Evolutionary conservation across 1,140 invertebrate genomes (phyloP).

Genomic region (Chlorops oryzae): DNA sequence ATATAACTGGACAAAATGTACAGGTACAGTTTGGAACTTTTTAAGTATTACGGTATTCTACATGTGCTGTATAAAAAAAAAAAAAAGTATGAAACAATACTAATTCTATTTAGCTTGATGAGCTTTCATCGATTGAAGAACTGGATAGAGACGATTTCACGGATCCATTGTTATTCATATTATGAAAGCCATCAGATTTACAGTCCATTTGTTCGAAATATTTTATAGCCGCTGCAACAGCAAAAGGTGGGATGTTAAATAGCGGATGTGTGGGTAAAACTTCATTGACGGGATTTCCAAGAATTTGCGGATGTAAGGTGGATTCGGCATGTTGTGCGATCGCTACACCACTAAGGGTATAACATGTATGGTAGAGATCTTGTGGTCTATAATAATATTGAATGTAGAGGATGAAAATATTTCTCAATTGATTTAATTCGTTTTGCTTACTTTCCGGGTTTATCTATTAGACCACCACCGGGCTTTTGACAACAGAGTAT

Average conservation of each 20-base stretch:
- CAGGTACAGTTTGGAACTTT: too few species aligned
- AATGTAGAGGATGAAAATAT: slow-evolving; percentile 5
- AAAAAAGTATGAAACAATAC: too few species aligned
- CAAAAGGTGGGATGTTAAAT: slow-evolving; percentile 57
- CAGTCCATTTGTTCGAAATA: slow-evolving; percentile 28
- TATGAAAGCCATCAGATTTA: too few species aligned
- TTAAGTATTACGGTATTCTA: too few species aligned
- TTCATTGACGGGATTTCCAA: slow-evolving; percentile 58
- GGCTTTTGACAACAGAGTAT: slow-evolving; percentile 85
- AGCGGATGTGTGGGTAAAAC: slow-evolving; percentile 59
- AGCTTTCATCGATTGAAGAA: too few species aligned
- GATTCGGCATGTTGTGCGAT: slow-evolving; percentile 78
- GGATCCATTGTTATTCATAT: too few species aligned
- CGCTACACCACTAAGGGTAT: slow-evolving; percentile 89
- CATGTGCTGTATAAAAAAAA: too few species aligned
- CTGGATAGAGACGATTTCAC: too few species aligned
- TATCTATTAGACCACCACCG: slow-evolving; percentile 91
- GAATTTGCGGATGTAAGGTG: slow-evolving; percentile 50
- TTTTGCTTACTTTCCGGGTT: slow-evolving; percentile 89
- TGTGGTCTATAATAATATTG: slow-evolving; percentile 54
- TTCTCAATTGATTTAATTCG: slow-evolving; percentile 18
- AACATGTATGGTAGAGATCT: slow-evolving; percentile 96
- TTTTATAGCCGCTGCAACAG: slow-evolving; percentile 27
- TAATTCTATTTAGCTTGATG: too few species aligned
- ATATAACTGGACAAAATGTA: too few species aligned